Percentiles rank a stretch among this genome's conserved stretches.
Conservation (phyloP, 2,797 vertebrate genomes). For the Peromyscus aztecus region DNA sequence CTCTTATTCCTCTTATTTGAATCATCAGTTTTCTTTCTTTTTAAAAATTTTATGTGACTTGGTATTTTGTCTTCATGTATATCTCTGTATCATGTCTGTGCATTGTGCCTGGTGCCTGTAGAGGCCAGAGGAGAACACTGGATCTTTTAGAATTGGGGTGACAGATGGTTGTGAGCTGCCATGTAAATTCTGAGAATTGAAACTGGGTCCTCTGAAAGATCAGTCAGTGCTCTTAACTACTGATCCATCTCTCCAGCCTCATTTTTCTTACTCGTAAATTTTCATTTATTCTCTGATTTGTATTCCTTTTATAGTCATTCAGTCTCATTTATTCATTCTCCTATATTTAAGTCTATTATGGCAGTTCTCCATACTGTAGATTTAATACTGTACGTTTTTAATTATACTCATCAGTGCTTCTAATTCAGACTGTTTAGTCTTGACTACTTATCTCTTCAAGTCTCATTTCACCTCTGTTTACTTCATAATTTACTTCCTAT, state of each 20-base stretch:
- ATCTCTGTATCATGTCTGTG: too few relatives aligned
- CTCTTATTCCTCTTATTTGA: neutral
- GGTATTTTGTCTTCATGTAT: neutral
- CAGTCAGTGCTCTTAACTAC: neutral
- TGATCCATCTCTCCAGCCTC: neutral
- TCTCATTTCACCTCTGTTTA: neutral
- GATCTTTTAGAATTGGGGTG: neutral
- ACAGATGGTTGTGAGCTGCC: neutral
- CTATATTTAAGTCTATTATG: neutral
- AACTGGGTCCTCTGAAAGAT: neutral
- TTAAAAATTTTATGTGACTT: neutral
- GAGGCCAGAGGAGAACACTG: neutral
- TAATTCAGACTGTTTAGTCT: neutral
- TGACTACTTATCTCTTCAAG: neutral
- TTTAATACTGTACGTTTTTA: neutral
- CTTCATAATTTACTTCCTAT: neutral
- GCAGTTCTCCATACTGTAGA: neutral
- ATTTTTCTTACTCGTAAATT: neutral
- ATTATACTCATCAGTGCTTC: neutral
- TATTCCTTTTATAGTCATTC: neutral
- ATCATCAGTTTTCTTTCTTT: neutral
- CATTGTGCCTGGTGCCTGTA: neutral
- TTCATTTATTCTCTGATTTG: neutral
- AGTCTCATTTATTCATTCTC: neutral
- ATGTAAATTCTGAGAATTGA: neutral